Base-by-base conservation (phyloP, 2,113 vertebrate species). In the Pachypanchax playfairii region DNA sequence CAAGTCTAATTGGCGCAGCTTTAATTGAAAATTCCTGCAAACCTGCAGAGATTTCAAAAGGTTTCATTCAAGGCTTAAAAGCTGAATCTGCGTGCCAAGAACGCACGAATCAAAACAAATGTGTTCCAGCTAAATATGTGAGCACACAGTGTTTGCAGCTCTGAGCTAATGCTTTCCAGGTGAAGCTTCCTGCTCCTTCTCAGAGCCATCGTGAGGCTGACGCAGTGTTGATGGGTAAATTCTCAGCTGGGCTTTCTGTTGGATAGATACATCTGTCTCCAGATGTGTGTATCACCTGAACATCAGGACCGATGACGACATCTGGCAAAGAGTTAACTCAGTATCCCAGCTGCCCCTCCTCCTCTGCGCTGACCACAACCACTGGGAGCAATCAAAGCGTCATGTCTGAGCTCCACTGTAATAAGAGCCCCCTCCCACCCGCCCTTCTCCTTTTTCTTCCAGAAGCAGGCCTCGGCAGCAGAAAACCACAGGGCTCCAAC, bases 381-480 rank as follows among this genome's bases (percentile, higher is more conserved):
- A 38, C 85, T 89, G 84, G 79, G 86, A 89, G 84, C 83, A 86
- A 89, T 88, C 87, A 89, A 62, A 86, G 75, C 67, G 70, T 85
- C 82, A 85, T 70, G 79, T 86, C 73, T 86, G 77, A 85, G 70
- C 85, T 80, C 63, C 63, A 6, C 60, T 83, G 80, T 80, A 83
- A 67, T 72, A 71, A 84, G 79, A 84, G 64, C 70, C 60, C 43
- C 70, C 21, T 43, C 52, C 65, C 71, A 51, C 28, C 70, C n/a
- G 46, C 17, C 18, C 43, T 24, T 56, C 44, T 54, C 60, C 49
- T 58, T 65, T 46, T 52, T 60, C 54, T 86, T 56, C 64, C 71
- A 75, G 78, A 65, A 79, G 63, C 64, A 74, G 77, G 53, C 74
- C 65, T 64, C 57, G 6, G 84, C 41, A 58, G 69, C 39, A 46